Percentiles rank a stretch among this genome's conserved stretches.
Evolutionary conservation across 2,113 vertebrate species (phyloP).

Genomic region (Martes martes): DNA sequence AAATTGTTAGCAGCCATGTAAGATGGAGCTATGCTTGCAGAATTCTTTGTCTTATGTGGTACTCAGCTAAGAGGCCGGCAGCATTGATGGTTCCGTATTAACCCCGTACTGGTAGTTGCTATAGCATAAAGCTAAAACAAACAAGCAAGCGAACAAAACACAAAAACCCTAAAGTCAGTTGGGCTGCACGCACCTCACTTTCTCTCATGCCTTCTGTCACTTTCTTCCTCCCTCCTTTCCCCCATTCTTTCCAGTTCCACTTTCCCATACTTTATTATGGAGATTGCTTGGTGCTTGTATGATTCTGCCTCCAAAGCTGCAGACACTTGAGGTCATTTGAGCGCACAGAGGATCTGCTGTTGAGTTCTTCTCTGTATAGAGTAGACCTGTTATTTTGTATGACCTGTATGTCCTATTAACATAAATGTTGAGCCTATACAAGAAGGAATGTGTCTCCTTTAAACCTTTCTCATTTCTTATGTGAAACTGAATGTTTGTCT

Average conservation of each 20-base stretch:
- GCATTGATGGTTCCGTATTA: background rate
- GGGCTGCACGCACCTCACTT: background rate
- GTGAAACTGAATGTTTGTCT: background rate
- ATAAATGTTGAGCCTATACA: background rate
- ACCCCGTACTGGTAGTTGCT: background rate
- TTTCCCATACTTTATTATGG: background rate
- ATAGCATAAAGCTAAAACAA: background rate
- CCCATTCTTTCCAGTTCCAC: background rate
- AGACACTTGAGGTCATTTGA: background rate
- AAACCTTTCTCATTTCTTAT: background rate
- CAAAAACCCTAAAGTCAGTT: background rate
- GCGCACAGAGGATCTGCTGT: background rate
- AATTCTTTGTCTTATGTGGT: background rate
- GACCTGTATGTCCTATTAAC: background rate
- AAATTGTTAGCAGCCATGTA: background rate
- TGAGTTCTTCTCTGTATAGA: background rate
- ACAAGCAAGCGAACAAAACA: background rate
- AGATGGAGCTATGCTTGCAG: background rate
- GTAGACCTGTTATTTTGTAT: background rate
- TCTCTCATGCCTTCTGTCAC: background rate
- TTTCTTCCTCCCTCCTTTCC: background rate
- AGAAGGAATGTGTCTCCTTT: background rate
- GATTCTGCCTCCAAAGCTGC: background rate
- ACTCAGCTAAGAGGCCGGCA: background rate
- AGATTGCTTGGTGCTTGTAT: background rate